Percentiles rank a stretch among this genome's conserved stretches.
These are phyloP conservation scores for Amphiprion percula DNA, from an alignment of 2,113 vertebrate genomes.

Conservation along the genomic window DNA sequence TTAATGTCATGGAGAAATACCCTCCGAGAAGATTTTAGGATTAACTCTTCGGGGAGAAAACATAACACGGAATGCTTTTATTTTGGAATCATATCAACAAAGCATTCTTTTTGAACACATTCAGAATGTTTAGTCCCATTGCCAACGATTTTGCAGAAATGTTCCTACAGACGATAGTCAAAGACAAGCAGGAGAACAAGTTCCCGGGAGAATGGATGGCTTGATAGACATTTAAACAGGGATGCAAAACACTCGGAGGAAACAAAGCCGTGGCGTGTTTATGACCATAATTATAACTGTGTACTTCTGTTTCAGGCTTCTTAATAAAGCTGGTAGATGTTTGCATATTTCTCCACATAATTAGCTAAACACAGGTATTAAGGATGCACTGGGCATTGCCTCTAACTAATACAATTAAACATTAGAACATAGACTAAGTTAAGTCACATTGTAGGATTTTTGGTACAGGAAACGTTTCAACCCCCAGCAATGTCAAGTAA, in stretches of 20 bases:
- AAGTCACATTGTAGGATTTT: not conserved
- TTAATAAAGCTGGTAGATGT: not conserved
- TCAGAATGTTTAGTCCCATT: constrained; percentile 7
- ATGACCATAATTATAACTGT: not conserved
- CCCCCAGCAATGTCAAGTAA: not conserved
- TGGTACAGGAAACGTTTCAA: not conserved
- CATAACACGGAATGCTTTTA: constrained; percentile 11
- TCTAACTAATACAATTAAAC: not conserved
- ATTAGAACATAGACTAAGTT: not conserved
- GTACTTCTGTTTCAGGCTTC: not conserved
- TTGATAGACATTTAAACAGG: not conserved
- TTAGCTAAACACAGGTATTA: not conserved
- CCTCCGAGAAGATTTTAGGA: not conserved
- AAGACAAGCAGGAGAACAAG: constrained; percentile 8
- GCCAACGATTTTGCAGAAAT: constrained; percentile 1
- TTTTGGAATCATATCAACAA: constrained; percentile 13
- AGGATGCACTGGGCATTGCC: not conserved
- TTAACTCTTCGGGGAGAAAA: not conserved
- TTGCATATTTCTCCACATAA: not conserved
- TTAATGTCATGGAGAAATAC: not conserved
- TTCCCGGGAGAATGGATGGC: constrained; percentile 1
- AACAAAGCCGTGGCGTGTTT: not conserved
- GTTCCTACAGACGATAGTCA: not conserved
- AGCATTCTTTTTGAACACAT: not conserved
- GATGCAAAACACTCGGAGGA: not conserved